Conservation (phyloP, 1,140 invertebrate species). For the Eurosta solidaginis region DNA sequence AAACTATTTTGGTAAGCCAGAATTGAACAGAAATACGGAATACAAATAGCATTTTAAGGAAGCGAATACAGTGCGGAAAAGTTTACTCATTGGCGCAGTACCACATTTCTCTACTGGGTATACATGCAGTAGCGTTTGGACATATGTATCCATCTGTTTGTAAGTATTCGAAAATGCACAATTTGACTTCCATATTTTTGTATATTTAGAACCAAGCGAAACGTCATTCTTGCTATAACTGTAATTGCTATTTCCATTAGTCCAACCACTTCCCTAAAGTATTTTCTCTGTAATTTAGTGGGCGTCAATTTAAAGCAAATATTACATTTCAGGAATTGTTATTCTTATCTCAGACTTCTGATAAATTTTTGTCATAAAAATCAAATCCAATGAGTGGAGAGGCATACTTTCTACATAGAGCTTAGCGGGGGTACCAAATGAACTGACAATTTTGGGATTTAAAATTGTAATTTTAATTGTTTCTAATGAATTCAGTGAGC, state of each 20-base stretch:
- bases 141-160: neutral
- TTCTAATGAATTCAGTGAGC: too few relatives aligned
- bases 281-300: neutral
- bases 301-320: neutral
- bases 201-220: neutral
- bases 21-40: too few relatives aligned
- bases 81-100: too few relatives aligned
- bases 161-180: neutral
- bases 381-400: neutral
- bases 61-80: too few relatives aligned
- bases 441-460: too few relatives aligned
- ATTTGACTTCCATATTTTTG: neutral
- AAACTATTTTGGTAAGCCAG: too few relatives aligned
- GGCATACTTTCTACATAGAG: too few relatives aligned
- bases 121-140: neutral
- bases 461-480: too few relatives aligned
- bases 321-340: neutral
- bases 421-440: too few relatives aligned
- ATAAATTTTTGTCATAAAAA: neutral
- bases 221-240: neutral
- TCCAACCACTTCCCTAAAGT: neutral
- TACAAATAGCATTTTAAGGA: too few relatives aligned
- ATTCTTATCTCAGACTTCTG: neutral
- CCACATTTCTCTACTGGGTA: too few relatives aligned
- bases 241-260: slow-evolving; percentile 8